Evolutionary conservation across 1,140 invertebrate genomes (phyloP), one percentile per base, ranked within the genome.

Genomic region (Maconellicoccus hirsutus): DNA sequence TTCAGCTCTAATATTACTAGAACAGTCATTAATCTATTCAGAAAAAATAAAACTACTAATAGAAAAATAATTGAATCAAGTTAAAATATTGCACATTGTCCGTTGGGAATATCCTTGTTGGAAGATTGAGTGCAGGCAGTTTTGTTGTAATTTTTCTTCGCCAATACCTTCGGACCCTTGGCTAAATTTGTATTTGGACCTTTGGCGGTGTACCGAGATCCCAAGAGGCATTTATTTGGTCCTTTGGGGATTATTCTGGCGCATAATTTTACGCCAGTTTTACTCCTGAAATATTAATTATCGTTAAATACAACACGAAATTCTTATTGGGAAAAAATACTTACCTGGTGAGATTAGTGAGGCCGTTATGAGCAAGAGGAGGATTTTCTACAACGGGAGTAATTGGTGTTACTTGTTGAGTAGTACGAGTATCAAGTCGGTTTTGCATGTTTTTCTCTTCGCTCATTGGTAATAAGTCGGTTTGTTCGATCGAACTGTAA

Each of bases 151-250:
- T 33, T 33, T 33, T 33, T 33, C 12, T 33, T 33, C 29, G 29
- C 12, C 29, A 12, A 33, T 83, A 77, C 42, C 3, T 14, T 52
- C 10, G 87, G 82, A 10, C 87, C 87, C 79, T 87, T 88, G 42
- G 84, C 79, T 19, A 87, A 78, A 59, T 84, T 81, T 27, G 79
- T 69, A 78, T 87, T 86, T 14, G 85, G 80, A 61, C 87, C 87
- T 74, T 79, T 81, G 12, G 86, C 79, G 73, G 82, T 77, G 74
- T 79, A 82, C 70, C 75, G 74, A 70, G 79, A 80, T 38, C 79
- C 79, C 12, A 76, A 75, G 8, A 86, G 75, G 22, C 73, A 77
- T 23, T 77, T 27, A 77, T 88, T 82, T 0, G 83, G 77, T 0
- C 87, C 87, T 73, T 80, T 79, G 0, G 83, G 81, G n/a, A 83